phyloP scores from a whole-genome alignment of 2,113 vertebrate species.

The Misgurnus mizolepis region DNA sequence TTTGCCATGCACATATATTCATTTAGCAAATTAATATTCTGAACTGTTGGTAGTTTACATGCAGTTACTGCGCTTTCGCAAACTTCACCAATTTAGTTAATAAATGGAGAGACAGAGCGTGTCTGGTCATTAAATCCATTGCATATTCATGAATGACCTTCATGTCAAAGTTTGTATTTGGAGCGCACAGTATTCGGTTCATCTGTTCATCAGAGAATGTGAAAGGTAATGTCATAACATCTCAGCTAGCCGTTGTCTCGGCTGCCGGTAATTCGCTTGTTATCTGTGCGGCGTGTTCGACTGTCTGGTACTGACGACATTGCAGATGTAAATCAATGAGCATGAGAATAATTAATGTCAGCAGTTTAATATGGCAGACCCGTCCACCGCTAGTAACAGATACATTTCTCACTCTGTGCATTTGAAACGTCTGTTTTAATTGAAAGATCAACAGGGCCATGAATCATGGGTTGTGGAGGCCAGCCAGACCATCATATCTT shows the following conservation, averaged over 20 bases:
- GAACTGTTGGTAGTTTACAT: too few relatives aligned
- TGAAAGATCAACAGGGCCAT: constrained; percentile 35
- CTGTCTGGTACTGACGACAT: constrained; percentile 28
- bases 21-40: neutral
- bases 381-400: constrained; percentile 38
- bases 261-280: constrained; percentile 22
- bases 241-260: constrained; percentile 16
- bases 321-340: constrained; percentile 30
- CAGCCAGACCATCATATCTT: neutral
- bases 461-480: constrained; percentile 23
- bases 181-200: neutral
- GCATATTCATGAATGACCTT: constrained; percentile 36
- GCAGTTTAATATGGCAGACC: constrained; percentile 36
- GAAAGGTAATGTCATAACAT: constrained; percentile 22
- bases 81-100: neutral
- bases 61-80: too few relatives aligned
- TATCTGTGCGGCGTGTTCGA: neutral
- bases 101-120: constrained; percentile 25
- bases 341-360: constrained; percentile 28
- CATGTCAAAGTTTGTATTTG: constrained; percentile 10
- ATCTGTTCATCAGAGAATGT: constrained; percentile 9
- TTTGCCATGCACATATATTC: neutral
- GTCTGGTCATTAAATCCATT: neutral
- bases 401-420: constrained; percentile 24
- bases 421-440: constrained; percentile 48